phyloP scores from a whole-genome alignment of 2,113 vertebrate genomes.

The Tylochromis polylepis region DNA sequence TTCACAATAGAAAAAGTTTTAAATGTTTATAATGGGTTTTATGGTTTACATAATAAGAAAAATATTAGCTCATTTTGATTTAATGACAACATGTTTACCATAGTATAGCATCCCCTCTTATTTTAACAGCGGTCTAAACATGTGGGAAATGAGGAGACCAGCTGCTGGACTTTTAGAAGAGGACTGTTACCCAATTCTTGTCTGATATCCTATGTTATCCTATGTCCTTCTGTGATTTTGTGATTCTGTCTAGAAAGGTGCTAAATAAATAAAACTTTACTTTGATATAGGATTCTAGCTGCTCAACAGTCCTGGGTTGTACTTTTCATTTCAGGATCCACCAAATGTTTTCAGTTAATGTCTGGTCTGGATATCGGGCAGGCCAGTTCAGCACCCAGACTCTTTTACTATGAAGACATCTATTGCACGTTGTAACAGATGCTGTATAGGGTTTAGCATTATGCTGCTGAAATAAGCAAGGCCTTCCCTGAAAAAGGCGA shows the following conservation, averaged over 20 bases:
- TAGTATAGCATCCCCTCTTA: neutral
- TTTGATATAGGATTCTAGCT: neutral
- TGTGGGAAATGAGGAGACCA: neutral
- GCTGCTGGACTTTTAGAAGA: neutral
- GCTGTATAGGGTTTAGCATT: neutral
- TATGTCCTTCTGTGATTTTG: too few species aligned
- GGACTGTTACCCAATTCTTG: neutral
- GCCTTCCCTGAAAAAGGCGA: accelerated
- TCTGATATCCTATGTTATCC: too few species aligned
- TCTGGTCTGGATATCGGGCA: neutral
- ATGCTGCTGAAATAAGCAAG: neutral
- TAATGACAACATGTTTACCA: neutral
- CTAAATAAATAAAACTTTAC: too few species aligned
- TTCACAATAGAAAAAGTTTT: neutral
- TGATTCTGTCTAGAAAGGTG: too few species aligned
- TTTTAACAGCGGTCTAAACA: neutral
- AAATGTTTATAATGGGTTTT: neutral
- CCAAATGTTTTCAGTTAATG: neutral
- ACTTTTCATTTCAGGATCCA: neutral
- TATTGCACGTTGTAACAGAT: neutral
- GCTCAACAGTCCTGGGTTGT: neutral
- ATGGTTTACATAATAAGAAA: neutral
- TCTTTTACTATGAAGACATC: neutral
- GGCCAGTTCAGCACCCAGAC: neutral
- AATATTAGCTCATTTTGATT: neutral